Evolutionary conservation across 2,113 vertebrate genomes (phyloP), one percentile per base, ranked within the genome.

Genomic region (Alouatta palliata): DNA sequence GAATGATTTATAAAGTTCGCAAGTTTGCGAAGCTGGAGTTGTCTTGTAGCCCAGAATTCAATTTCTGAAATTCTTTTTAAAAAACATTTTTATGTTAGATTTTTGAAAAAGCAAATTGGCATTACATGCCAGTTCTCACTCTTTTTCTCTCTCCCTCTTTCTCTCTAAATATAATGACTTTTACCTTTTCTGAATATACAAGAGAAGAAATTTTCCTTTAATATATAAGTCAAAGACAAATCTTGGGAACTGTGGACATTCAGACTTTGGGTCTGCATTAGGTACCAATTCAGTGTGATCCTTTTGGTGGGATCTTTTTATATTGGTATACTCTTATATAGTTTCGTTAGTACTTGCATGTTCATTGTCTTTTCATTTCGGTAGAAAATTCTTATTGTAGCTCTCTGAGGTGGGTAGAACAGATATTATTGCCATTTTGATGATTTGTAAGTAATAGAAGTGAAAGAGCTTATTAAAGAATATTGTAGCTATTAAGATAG

Each of bases 211-310:
- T 79, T 94, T 92, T 23, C 79, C 79, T 96, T 92, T 92, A 75
- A 94, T 97, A 76, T 94, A 75, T 61, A 94, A 83, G 76, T 94
- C 87, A 95, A 97, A 91, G 87, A 54, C 61, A 95, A 92, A 92
- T 91, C 68, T 66, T 66, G 52, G 71, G 19, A 89, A 91, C 81
- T 87, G 86, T 90, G 94, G 90, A 81, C 32, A 76, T 64, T 64
- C 58, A 68, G 14, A 68, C 64, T 35, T 91, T 70, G 58, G 58
- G 58, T 64, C 58, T 64, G 23, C 58, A 30, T 64, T 13, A 64
- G 13, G 5, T 86, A 11, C 8, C 61, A 27, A 54, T 66, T 85
- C 20, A 40, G 70, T 11, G 27, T 49, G 8, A 70, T 64, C 2
- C 0, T 90, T 84, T 49, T 23, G 27, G 54, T 58, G 61, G 25